Evolutionary conservation across 2,797 vertebrate species (phyloP).

Genomic region (Danio kyathit): DNA sequence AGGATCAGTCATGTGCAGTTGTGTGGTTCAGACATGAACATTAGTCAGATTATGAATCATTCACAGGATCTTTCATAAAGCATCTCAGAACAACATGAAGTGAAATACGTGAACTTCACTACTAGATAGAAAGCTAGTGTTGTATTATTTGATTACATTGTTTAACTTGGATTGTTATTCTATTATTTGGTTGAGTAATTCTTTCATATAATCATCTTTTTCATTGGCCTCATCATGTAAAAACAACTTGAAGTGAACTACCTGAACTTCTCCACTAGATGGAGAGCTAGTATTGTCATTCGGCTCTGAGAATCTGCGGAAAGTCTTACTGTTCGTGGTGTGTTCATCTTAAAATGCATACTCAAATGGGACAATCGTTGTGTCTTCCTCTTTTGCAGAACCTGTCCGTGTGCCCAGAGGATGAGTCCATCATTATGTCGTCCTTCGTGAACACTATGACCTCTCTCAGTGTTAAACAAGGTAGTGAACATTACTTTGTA

Average conservation of each 20-base stretch:
- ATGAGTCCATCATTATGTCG: constrained; percentile 99
- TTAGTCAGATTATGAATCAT: constrained; percentile 36
- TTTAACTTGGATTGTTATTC: no score
- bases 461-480: constrained; percentile 97
- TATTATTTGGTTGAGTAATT: no score
- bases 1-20: constrained; percentile 10
- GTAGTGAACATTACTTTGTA: constrained; percentile 66
- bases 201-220: no score
- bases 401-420: constrained; percentile 97
- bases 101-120: no score
- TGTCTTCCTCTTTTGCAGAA: constrained; percentile 79
- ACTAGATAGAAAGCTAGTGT: no score
- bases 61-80: neutral
- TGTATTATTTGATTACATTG: no score
- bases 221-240: no score
- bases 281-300: constrained; percentile 67
- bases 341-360: constrained; percentile 6
- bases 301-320: neutral
- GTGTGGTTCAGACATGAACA: constrained; percentile 1
- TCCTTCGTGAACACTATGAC: constrained; percentile 99
- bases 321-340: neutral
- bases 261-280: constrained; percentile 73
- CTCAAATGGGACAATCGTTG: neutral
- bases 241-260: neutral
- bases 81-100: neutral